Conservation (phyloP, 2,888 invertebrate genomes). For the Lycocerus yunnanus region DNA sequence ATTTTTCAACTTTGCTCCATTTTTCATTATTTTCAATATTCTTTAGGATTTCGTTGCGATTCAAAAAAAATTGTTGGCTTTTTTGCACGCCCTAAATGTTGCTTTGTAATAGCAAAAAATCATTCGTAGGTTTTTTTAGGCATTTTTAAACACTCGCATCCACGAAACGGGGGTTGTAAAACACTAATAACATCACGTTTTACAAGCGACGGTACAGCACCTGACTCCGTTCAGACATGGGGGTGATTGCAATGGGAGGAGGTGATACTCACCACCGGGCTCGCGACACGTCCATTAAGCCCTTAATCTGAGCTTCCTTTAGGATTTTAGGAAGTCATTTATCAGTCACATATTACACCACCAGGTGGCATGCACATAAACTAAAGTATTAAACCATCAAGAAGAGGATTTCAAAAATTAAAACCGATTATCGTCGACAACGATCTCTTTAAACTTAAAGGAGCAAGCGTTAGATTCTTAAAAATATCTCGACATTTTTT, state of each 20-base stretch:
- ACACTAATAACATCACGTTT: slow-evolving; percentile 51
- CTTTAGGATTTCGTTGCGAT: not conserved
- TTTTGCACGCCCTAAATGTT: not conserved
- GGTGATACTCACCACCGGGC: slow-evolving; percentile 45
- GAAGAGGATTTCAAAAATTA: not conserved
- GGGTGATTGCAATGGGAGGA: slow-evolving; percentile 29
- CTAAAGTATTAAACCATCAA: slow-evolving; percentile 32
- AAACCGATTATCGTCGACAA: not conserved
- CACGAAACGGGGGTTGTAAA: slow-evolving; percentile 38
- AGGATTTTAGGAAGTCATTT: slow-evolving; percentile 57
- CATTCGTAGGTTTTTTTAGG: slow-evolving; percentile 34
- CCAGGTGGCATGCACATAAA: slow-evolving; percentile 54
- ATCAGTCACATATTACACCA: slow-evolving; percentile 53
- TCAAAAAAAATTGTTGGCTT: not conserved
- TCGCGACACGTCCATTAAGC: slow-evolving; percentile 54
- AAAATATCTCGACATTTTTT: slow-evolving; percentile 6
- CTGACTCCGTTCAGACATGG: slow-evolving; percentile 42
- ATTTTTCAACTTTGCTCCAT: slow-evolving; percentile 38
- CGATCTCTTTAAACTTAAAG: slow-evolving; percentile 6
- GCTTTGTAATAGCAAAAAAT: slow-evolving; percentile 8
- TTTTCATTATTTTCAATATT: slow-evolving; percentile 29
- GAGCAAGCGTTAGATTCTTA: not conserved
- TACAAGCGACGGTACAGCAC: slow-evolving; percentile 44
- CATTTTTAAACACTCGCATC: slow-evolving; percentile 44
- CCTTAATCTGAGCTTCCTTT: slow-evolving; percentile 55